Base-by-base conservation (phyloP, 23 tunicate genomes). In the Oikopleura albicans region DNA sequence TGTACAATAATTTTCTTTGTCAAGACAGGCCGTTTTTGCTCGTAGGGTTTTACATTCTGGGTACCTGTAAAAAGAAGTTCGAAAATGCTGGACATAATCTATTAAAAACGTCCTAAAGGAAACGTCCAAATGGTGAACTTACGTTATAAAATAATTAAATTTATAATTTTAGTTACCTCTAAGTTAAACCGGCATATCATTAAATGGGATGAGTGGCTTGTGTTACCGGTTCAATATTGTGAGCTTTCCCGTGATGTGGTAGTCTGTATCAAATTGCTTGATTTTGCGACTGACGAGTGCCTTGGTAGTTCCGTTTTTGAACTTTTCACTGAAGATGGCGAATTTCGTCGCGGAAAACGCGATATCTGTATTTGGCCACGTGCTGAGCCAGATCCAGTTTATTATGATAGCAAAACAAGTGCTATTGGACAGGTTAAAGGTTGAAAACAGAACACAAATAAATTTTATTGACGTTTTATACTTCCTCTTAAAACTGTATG, bases 201-300 rank as follows among this genome's bases (percentile, higher is more conserved):
- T 49, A 71, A 71, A 39, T 95, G 99, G 99, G 91, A 95, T 66
- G 96, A 95, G 76, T 95, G 99, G 99, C 59, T 95, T 35, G 87
- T 84, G 39, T 84, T 95, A 66, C 99, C 99, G 8, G 84, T 95
- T 0, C 88, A 95, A 39, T 95, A 87, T 84, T 87, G 91, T 56
- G 97, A 95, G 40, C 84, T 95, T 35, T 96, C 99, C 0, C 83
- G 91, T 41, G 56, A 84, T 75, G 88, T 90, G 0, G 79, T 95
- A 41, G 89, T 90, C 40, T 88, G 75, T 35, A 79, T 95, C 40
- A 88, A 29, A 16, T 37, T 71, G 27, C 36, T 71, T 16, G 79
- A 71, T 12, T 71, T 71, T 71, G 33, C 34, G 27, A 71, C 79
- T 31, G 79, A 71, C 2, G 79, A 12, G 2, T 71, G 79, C 37